A percentile compares a stretch with the other conserved stretches of the same genome.
These are phyloP conservation scores for Pangasius djambal DNA, from an alignment of 2,797 vertebrate species.

Conservation along the genomic window DNA sequence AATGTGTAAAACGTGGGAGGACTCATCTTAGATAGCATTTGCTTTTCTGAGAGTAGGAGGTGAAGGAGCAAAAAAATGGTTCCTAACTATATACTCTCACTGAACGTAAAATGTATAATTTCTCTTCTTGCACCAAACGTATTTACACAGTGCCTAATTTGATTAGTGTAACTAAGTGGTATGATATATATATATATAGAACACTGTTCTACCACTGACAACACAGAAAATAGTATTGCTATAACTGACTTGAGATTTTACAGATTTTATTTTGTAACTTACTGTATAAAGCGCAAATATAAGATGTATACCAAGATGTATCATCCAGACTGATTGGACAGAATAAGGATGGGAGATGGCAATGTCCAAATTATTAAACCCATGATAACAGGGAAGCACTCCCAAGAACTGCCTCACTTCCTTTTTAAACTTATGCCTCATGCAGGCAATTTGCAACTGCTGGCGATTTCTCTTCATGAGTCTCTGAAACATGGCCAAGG, in stretches of 20 bases:
- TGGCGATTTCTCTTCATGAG: not conserved
- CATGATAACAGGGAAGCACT: not conserved
- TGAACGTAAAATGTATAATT: not conserved
- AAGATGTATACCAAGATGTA: not conserved
- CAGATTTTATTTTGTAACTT: not conserved
- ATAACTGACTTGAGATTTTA: not conserved
- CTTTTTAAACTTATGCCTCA: not conserved
- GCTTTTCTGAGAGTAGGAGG: constrained; percentile 15
- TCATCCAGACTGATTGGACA: not conserved
- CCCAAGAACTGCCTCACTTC: not conserved
- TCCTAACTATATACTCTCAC: not conserved
- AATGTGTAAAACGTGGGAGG: constrained; percentile 13
- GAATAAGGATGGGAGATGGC: not conserved
- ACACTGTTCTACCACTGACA: not conserved
- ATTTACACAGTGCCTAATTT: not conserved
- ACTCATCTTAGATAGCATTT: constrained; percentile 10
- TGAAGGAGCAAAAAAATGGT: not conserved
- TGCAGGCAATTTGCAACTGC: not conserved
- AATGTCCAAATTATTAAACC: not conserved
- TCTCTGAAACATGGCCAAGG: not conserved
- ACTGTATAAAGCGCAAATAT: not conserved
- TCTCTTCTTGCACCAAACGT: not conserved
- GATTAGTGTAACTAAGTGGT: not conserved
- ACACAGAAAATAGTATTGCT: not conserved
- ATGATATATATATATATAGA: not conserved